Conservation (phyloP, 2,888 invertebrate genomes). For the Biston betularia region DNA sequence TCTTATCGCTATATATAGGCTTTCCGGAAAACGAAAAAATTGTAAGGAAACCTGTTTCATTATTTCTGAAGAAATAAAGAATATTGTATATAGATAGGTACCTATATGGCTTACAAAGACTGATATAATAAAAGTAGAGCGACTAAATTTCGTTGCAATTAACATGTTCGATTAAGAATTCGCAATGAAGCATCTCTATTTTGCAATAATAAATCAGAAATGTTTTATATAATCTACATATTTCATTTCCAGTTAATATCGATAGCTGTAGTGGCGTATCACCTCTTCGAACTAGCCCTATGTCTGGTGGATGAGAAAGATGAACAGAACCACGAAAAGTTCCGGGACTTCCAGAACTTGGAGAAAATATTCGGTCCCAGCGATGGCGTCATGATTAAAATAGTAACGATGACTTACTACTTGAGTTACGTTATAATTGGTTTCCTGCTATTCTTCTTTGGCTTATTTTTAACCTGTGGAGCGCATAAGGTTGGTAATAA, state of each 20-base stretch:
- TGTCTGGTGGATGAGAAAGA: slow-evolving; percentile 65
- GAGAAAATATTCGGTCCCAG: slow-evolving; percentile 73
- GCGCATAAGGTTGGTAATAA: slow-evolving; percentile 71
- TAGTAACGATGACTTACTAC: slow-evolving; percentile 70
- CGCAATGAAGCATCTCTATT: no score
- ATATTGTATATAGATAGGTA: neutral
- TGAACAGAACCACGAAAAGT: slow-evolving; percentile 62
- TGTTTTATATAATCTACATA: slow-evolving; percentile 23
- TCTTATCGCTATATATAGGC: no score
- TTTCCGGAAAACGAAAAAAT: neutral
- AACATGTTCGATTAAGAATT: no score
- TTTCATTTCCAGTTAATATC: slow-evolving; percentile 68
- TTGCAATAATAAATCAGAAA: neutral
- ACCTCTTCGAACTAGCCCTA: slow-evolving; percentile 69
- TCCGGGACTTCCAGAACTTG: slow-evolving; percentile 71
- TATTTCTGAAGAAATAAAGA: neutral
- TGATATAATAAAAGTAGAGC: no score
- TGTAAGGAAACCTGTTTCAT: neutral
- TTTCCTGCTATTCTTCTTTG: slow-evolving; percentile 68
- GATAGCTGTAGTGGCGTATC: slow-evolving; percentile 70
- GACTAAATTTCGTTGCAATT: no score
- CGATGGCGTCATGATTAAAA: slow-evolving; percentile 62
- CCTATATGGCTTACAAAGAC: no score
- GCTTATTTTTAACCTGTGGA: slow-evolving; percentile 70
- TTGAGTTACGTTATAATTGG: slow-evolving; percentile 67